phyloP scores from a whole-genome alignment of 2,888 invertebrate genomes.

The Deilephila elpenor region DNA sequence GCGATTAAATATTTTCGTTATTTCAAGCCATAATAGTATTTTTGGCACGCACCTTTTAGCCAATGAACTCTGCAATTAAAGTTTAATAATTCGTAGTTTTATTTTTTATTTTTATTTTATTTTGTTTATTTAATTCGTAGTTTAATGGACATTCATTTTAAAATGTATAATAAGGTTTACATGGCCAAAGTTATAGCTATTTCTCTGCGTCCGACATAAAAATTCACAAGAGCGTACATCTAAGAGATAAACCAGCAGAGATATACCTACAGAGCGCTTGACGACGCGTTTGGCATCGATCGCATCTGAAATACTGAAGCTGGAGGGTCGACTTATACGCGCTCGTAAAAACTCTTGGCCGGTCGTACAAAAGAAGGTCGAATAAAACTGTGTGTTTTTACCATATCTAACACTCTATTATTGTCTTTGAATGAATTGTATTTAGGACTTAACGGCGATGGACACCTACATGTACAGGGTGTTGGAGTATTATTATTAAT shows the following conservation, averaged over 20 bases:
- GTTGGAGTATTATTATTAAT: too few relatives aligned
- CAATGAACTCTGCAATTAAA: too few relatives aligned
- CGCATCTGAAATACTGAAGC: conserved; percentile 24
- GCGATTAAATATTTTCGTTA: too few relatives aligned
- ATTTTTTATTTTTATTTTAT: too few relatives aligned
- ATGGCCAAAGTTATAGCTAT: neutral
- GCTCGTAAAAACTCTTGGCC: neutral
- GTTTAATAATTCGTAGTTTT: too few relatives aligned
- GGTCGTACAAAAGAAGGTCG: neutral
- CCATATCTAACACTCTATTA: neutral
- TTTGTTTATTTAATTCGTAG: too few relatives aligned
- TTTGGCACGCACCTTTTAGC: too few relatives aligned
- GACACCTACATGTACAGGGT: too few relatives aligned
- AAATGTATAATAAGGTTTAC: neutral
- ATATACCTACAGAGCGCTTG: conserved; percentile 21
- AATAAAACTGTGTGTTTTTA: neutral
- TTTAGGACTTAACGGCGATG: neutral
- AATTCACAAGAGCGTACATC: neutral
- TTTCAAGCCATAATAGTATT: too few relatives aligned
- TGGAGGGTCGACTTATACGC: conserved; percentile 25
- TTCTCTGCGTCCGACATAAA: neutral
- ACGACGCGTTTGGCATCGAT: conserved; percentile 20
- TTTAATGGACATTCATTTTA: neutral
- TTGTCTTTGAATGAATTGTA: too few relatives aligned
- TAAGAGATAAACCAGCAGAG: conserved; percentile 18